Base-by-base conservation (phyloP, 2,113 vertebrate genomes). In the Epinephelus moara region DNA sequence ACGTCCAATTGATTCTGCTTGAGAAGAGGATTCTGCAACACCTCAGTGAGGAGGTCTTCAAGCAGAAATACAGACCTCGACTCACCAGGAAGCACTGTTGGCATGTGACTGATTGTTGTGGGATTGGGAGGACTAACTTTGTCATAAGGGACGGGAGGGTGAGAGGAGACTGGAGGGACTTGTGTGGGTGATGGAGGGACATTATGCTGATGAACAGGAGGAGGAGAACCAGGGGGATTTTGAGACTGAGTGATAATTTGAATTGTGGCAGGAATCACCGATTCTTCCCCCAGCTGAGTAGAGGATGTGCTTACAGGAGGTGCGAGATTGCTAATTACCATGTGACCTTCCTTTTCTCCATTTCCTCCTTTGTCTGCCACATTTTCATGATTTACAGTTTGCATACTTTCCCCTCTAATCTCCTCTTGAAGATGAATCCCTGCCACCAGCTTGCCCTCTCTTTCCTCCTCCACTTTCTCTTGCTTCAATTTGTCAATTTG, bases 401-500 rank as follows among this genome's bases (percentile, higher is more conserved):
- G 45, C 0, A 55, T 45, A 12, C 50, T 75, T 27, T 53, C 62
- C 57, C 18, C 57, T 84, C 25, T 45, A 15, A 14, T 67, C 15
- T 52, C 45, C 12, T 70, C 13, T 1, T 53, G 56, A 71, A 71
- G 73, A 60, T 4, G 15, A 40, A 91, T 80, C 55, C 88, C 92
- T 67, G 79, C 90, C 30, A 91, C 91, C 59, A 85, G 73, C 63
- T 17, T 70, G 25, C 86, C 69, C 47, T 80, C 52, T 70, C 30
- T 74, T 70, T 93, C 91, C 59, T 85, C 84, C 19, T 85, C 57
- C 47, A 71, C 30, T 4, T 42, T 70, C 57, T 70, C 50, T 27
- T 59, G 56, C 37, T 27, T 80, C 49, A 30, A 1, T 30, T 66
- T 57, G 13, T 86, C 50, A 5, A 9, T 60, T 13, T 30, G 49